These are phyloP conservation scores for Mirza zaza DNA, from an alignment of 2,113 vertebrate species.

Conservation along the genomic window DNA sequence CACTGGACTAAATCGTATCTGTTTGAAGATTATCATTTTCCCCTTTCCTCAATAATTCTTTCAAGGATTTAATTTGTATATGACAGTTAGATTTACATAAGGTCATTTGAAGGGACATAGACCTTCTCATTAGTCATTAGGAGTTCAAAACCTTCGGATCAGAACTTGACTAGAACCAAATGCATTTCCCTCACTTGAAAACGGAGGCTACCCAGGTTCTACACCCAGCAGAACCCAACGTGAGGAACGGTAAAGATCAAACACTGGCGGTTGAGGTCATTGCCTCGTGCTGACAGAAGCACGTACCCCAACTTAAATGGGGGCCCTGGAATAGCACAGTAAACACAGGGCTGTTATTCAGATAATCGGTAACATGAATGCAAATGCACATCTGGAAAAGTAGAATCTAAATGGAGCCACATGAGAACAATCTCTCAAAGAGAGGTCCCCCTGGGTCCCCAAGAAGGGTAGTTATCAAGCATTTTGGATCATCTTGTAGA, in stretches of 20 bases:
- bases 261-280: background rate
- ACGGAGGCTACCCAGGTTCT: background rate
- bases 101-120: background rate
- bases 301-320: background rate
- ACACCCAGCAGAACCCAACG: background rate
- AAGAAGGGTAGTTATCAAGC: background rate
- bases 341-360: background rate
- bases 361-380: background rate
- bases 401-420: background rate
- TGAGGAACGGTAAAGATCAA: background rate
- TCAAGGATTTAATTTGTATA: background rate
- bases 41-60: background rate
- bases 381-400: background rate
- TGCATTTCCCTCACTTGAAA: background rate
- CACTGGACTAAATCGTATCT: background rate
- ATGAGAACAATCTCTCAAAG: background rate
- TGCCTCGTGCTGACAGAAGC: background rate
- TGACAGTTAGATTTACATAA: background rate
- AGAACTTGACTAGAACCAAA: background rate
- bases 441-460: background rate
- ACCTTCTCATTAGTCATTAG: background rate
- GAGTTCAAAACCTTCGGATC: background rate
- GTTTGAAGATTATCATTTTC: background rate
- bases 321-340: too few relatives aligned
- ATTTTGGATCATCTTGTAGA: background rate